These are phyloP conservation scores for Xestia ashworthii DNA, from an alignment of 2,888 invertebrate genomes.

Conservation along the genomic window DNA sequence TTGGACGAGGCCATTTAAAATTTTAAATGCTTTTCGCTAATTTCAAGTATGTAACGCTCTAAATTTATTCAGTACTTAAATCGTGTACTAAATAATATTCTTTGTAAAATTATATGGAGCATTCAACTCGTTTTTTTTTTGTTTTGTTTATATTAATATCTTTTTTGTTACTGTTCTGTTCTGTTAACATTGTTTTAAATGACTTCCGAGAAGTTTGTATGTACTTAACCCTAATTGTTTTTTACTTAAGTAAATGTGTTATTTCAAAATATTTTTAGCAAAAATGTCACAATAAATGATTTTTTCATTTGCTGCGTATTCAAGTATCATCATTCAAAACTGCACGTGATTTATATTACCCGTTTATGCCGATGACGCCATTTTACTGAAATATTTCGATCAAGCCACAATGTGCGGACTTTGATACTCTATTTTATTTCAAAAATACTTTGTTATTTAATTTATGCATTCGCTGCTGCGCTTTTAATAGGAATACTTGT, in stretches of 20 bases:
- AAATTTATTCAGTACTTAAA: conserved; percentile 19
- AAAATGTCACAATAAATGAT: not conserved
- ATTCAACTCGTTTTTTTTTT: not conserved
- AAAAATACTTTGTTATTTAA: conserved; percentile 21
- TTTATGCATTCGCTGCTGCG: not conserved
- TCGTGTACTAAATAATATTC: not conserved
- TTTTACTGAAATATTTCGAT: conserved; percentile 43
- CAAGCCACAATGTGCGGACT: conserved; percentile 20
- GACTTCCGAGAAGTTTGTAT: not conserved
- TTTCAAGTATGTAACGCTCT: conserved; percentile 38
- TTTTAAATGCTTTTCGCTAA: conserved; percentile 51
- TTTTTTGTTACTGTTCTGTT: not conserved
- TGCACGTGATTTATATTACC: conserved; percentile 50
- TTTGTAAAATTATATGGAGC: conserved; percentile 3
- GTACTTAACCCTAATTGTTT: not conserved
- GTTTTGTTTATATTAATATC: not conserved
- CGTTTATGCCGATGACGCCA: conserved; percentile 57
- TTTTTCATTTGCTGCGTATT: conserved; percentile 11
- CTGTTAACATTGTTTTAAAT: not conserved
- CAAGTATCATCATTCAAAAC: conserved; percentile 8
- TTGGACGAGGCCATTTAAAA: conserved; percentile 43
- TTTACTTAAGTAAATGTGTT: too few relatives aligned
- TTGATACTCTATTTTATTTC: not conserved
- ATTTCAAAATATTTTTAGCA: not conserved
- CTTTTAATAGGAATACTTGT: conserved; percentile 37